Evolutionary conservation across 2,888 invertebrate species (phyloP), one percentile per base, ranked within the genome.

Genomic region (Drosophila anceps): DNA sequence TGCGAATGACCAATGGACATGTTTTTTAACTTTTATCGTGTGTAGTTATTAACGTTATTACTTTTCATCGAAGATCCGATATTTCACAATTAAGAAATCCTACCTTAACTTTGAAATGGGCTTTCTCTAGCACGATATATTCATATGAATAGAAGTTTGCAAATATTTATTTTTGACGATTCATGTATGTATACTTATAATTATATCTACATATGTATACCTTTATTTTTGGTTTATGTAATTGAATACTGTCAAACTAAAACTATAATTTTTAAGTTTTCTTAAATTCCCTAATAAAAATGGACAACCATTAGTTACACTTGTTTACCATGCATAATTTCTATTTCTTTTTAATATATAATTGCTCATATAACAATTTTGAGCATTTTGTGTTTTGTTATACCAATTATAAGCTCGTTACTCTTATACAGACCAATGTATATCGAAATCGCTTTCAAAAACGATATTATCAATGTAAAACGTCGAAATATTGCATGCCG

Each of bases 1-100:
- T 61, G 29, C 54, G 39, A 68, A 44, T 57, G 53, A 66, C 43
- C 43, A 62, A 50, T 44, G 48, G 61, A 72, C 54, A 60, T 39
- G 20, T 54, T 33, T 50, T 39, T n/a, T 18, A 57, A 37, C 24
- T 31, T 37, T 15, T 48, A n/a, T n/a, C 10, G n/a, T 57, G 10
- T 29, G n/a, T 18, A 29, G 29, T 3, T 29, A 12, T 24, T 46
- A 1, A n/a, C 4, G 9, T 46, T 27, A 15, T 43, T 20, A 41
- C 12, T 15, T 8, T 44, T 24, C 31, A 18, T 31, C 18, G 7
- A 50, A 13, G 4, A 50, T 18, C 3, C 12, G 1, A 12, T 43
- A 18, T n/a, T 50, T 50, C 4, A 12, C 18, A 12, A 33, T 33
- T n/a, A 7, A 13, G 20, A 24, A 44, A 24, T 13, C 12, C n/a